These are phyloP conservation scores for Dromius quadrimaculatus DNA, from an alignment of 2,888 invertebrate species.

Conservation along the genomic window DNA sequence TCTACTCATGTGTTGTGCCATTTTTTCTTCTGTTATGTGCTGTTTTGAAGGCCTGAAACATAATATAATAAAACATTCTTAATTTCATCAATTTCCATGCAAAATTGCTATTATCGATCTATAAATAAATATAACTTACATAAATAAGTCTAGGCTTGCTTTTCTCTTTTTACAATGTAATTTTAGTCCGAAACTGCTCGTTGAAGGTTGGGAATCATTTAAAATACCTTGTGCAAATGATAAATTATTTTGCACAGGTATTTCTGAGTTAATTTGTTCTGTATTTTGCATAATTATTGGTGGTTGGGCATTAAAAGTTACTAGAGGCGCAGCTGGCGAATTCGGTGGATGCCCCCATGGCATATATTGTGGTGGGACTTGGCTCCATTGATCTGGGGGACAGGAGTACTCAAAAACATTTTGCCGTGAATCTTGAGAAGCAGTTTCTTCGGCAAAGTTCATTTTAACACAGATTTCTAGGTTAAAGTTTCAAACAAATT, in stretches of 20 bases:
- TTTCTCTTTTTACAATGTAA: slow-evolving; percentile 45
- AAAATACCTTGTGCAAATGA: neutral
- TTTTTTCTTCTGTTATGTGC: slow-evolving; percentile 85
- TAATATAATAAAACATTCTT: too few relatives aligned
- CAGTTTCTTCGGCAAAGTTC: slow-evolving; percentile 39
- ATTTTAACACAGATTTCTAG: slow-evolving; percentile 31
- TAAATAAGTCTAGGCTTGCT: slow-evolving; percentile 27
- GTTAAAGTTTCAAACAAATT: too few relatives aligned
- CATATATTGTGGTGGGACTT: slow-evolving; percentile 42
- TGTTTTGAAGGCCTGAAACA: slow-evolving; percentile 70
- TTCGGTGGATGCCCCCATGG: slow-evolving; percentile 43
- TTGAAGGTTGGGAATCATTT: slow-evolving; percentile 12
- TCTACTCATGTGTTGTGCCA: slow-evolving; percentile 83
- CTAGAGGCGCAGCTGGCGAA: slow-evolving; percentile 35
- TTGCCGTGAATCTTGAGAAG: neutral
- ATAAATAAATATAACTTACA: slow-evolving; percentile 28
- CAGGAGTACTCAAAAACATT: slow-evolving; percentile 22
- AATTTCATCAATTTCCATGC: too few relatives aligned
- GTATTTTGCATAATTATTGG: too few relatives aligned
- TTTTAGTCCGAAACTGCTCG: slow-evolving; percentile 31
- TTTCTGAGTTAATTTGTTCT: neutral
- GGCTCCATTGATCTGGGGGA: slow-evolving; percentile 37
- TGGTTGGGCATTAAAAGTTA: slow-evolving; percentile 42
- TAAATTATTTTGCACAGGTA: neutral
- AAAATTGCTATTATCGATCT: neutral